phyloP scores from a whole-genome alignment of 2,888 invertebrate genomes.

The Cerceris rybyensis region DNA sequence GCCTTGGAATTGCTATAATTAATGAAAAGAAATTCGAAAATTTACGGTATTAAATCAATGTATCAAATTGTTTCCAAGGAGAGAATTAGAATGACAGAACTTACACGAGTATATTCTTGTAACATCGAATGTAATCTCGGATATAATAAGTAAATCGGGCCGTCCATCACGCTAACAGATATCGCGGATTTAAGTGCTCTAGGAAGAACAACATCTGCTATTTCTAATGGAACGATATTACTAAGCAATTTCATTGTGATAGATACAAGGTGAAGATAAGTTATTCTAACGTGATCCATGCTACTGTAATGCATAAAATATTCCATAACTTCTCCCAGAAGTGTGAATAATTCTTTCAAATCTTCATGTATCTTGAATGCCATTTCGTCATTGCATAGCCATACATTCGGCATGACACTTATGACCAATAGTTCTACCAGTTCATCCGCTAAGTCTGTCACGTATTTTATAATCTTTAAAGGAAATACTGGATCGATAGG shows the following conservation, averaged over 20 bases:
- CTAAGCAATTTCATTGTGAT: conserved; percentile 79
- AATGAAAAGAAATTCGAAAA: conserved; percentile 42
- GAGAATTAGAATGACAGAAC: conserved; percentile 36
- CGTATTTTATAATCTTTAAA: conserved; percentile 69
- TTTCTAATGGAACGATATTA: conserved; percentile 80
- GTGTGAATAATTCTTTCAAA: conserved; percentile 81
- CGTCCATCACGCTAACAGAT: conserved; percentile 81
- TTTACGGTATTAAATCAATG: background rate
- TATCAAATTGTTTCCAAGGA: background rate
- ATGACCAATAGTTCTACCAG: conserved; percentile 83
- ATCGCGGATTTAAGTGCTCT: conserved; percentile 81
- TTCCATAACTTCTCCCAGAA: conserved; percentile 83
- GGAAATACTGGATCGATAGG: conserved; percentile 66
- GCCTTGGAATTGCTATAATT: conserved; percentile 80
- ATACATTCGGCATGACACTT: conserved; percentile 84
- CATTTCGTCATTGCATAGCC: conserved; percentile 80
- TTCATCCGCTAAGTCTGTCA: conserved; percentile 74
- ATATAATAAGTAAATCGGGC: conserved; percentile 82
- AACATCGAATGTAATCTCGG: conserved; percentile 81
- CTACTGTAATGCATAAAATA: conserved; percentile 68
- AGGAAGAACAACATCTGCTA: conserved; percentile 81
- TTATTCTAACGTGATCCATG: conserved; percentile 78
- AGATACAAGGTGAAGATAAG: conserved; percentile 82
- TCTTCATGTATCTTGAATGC: conserved; percentile 72
- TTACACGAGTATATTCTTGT: conserved; percentile 82